phyloP scores from a whole-genome alignment of 2,888 invertebrate genomes.

The Drosophila mulleri region DNA sequence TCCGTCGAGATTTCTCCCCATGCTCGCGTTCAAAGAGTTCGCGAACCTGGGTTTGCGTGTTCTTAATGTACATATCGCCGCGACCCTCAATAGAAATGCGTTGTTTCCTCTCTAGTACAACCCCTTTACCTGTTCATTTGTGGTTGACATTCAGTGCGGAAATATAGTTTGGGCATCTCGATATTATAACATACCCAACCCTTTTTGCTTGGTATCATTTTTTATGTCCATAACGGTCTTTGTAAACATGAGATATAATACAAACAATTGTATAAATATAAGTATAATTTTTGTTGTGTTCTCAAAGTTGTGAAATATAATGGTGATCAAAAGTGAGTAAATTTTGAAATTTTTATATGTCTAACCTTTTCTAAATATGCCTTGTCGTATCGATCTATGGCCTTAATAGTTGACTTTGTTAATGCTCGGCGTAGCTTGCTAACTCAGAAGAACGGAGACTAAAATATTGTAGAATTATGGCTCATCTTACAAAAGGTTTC shows the following conservation, averaged over 20 bases:
- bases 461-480: no score
- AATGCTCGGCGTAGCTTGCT: neutral
- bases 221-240: constrained; percentile 4
- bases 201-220: neutral
- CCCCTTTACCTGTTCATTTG: constrained; percentile 25
- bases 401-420: neutral
- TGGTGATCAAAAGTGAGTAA: neutral
- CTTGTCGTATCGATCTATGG: neutral
- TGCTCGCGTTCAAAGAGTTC: constrained; percentile 15
- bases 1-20: no score
- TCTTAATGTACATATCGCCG: constrained; percentile 31
- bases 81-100: constrained; percentile 29
- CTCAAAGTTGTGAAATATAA: constrained; percentile 5
- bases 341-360: neutral
- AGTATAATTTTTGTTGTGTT: neutral
- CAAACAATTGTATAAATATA: neutral
- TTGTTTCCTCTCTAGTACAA: constrained; percentile 38
- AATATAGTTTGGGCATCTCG: neutral
- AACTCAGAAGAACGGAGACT: neutral
- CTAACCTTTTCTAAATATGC: neutral
- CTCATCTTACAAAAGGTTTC: no score
- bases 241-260: neutral
- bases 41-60: constrained; percentile 35
- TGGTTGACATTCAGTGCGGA: neutral
- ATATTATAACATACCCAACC: constrained; percentile 2